These are phyloP conservation scores for Phocoena sinus DNA, from an alignment of 2,113 vertebrate genomes.

Conservation along the genomic window DNA sequence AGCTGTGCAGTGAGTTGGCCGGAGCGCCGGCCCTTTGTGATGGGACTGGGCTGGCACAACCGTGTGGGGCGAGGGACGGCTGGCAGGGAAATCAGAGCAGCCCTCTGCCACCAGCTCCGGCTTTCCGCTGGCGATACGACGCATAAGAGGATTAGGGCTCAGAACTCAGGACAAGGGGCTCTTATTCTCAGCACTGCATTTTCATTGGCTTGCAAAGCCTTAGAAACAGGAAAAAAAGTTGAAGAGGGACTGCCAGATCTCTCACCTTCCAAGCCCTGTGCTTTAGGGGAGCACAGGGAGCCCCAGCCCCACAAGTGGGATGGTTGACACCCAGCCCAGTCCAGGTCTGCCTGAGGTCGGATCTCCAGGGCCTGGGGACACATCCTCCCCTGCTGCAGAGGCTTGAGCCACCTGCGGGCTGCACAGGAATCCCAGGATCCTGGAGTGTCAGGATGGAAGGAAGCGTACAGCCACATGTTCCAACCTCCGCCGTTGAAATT, in stretches of 20 bases:
- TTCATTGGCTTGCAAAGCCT: conserved; percentile 17
- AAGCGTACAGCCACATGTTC: neutral
- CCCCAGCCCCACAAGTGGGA: neutral
- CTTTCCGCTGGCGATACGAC: conserved; percentile 61
- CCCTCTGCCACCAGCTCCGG: neutral
- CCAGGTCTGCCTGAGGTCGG: neutral
- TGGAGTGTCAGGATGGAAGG: neutral
- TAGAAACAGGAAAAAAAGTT: conserved; percentile 18
- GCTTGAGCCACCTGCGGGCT: neutral
- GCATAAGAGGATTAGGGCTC: conserved; percentile 63
- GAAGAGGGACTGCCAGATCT: neutral
- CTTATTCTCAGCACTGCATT: conserved; percentile 69
- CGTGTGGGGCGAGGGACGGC: neutral
- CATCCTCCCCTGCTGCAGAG: neutral
- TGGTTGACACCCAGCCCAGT: neutral
- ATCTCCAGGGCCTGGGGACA: neutral
- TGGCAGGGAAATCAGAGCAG: conserved; percentile 49
- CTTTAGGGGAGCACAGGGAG: neutral
- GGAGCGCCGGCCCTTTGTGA: conserved; percentile 20
- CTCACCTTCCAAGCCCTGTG: neutral
- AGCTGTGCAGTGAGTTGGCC: neutral
- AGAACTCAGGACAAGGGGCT: conserved; percentile 73
- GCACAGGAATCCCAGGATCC: neutral
- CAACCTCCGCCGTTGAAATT: neutral
- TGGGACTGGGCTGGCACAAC: conserved; percentile 52